A percentile compares a stretch with the other conserved stretches of the same genome.
phyloP scores from a whole-genome alignment of 2,888 invertebrate species.

The Iselma pallidipennis region DNA sequence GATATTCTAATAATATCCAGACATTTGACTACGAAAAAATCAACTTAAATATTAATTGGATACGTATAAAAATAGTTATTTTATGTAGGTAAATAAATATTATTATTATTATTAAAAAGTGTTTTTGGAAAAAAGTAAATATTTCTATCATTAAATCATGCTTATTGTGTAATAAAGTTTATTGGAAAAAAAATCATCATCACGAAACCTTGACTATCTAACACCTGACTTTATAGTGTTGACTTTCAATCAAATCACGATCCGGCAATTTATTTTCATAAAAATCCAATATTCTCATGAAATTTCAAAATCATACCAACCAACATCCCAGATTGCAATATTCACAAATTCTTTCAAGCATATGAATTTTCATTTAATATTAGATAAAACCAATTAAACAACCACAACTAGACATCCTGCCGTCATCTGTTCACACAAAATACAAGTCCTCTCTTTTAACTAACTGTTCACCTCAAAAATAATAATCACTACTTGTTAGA shows the following conservation, averaged over 20 bases:
- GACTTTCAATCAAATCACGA: constrained; percentile 1
- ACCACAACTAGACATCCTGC: constrained; percentile 17
- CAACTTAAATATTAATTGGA: not conserved
- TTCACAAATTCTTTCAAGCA: constrained; percentile 8
- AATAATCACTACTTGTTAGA: constrained; percentile 1
- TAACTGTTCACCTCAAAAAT: constrained; percentile 2
- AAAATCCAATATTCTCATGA: constrained; percentile 4
- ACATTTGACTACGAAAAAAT: not conserved
- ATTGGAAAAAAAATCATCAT: not conserved
- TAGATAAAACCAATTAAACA: not conserved
- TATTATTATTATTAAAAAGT: too few relatives aligned
- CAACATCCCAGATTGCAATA: constrained; percentile 2
- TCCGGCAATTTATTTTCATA: not conserved
- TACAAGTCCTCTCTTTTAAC: too few relatives aligned
- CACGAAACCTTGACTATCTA: not conserved
- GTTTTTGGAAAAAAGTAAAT: too few relatives aligned
- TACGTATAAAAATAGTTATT: not conserved
- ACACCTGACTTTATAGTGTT: constrained; percentile 1
- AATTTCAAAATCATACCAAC: constrained; percentile 3
- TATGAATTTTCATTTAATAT: constrained; percentile 12
- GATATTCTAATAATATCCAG: not conserved
- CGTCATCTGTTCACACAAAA: constrained; percentile 15
- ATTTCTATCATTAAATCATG: not conserved
- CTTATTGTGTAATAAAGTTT: not conserved
- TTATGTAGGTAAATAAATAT: too few relatives aligned